Conservation (phyloP, 1,140 invertebrate genomes). For the Scaptomyza pallida region DNA sequence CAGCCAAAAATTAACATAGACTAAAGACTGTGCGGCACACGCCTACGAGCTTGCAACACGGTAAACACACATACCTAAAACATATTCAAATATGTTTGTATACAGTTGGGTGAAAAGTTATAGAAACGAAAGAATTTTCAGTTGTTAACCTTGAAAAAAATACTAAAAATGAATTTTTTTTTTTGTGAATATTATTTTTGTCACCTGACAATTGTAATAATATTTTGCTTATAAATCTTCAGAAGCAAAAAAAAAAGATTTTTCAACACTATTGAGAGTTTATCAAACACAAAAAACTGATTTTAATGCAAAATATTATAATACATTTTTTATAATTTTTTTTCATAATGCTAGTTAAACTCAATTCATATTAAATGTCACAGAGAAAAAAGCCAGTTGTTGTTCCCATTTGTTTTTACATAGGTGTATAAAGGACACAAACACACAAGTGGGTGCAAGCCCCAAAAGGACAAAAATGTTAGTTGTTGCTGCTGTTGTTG, state of each 20-base stretch:
- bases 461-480: conserved; percentile 43
- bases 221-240: background rate
- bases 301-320: background rate
- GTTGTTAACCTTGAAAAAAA: too few relatives aligned
- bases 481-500: conserved; percentile 37
- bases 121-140: background rate
- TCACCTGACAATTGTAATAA: background rate
- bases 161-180: too few relatives aligned
- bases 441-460: conserved; percentile 17
- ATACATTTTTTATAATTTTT: too few relatives aligned
- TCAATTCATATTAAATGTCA: background rate
- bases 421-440: background rate
- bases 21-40: conserved; percentile 60
- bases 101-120: background rate
- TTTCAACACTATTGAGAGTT: background rate
- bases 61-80: conserved; percentile 6
- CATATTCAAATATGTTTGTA: background rate
- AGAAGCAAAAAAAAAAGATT: too few relatives aligned
- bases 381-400: background rate
- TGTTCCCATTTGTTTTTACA: background rate
- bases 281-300: too few relatives aligned
- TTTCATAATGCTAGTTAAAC: too few relatives aligned
- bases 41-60: conserved; percentile 55
- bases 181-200: background rate
- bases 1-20: conserved; percentile 74